Conservation (phyloP, 1,140 invertebrate genomes). For the Lerema accius region DNA sequence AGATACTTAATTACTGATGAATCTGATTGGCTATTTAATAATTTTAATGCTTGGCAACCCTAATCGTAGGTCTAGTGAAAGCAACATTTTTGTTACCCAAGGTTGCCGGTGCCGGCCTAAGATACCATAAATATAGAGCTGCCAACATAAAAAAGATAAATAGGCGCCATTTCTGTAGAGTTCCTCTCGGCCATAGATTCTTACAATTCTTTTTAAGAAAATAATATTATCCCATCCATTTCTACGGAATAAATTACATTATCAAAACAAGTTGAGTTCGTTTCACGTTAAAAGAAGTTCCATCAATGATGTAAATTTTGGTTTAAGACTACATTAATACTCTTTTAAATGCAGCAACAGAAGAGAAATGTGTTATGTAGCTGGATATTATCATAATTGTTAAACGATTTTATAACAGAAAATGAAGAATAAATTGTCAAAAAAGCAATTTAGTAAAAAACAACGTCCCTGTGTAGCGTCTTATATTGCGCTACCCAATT, state of each 20-base stretch:
- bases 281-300: background rate
- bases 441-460: too few relatives aligned
- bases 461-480: too few relatives aligned
- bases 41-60: background rate
- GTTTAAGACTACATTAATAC: too few relatives aligned
- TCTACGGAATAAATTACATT: background rate
- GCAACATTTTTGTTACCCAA: conserved; percentile 15
- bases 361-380: too few relatives aligned
- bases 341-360: too few relatives aligned
- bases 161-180: conserved; percentile 5
- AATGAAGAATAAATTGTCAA: too few relatives aligned
- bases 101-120: conserved; percentile 14
- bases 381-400: too few relatives aligned
- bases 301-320: background rate
- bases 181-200: conserved; percentile 7
- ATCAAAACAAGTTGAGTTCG: background rate
- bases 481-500: too few relatives aligned
- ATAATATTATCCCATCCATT: background rate
- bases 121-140: conserved; percentile 18
- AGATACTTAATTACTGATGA: too few relatives aligned
- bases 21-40: too few relatives aligned
- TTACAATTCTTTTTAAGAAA: conserved; percentile 9
- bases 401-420: too few relatives aligned
- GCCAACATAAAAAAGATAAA: conserved; percentile 29
- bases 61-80: conserved; percentile 12